phyloP scores from a whole-genome alignment of 2,113 vertebrate species.

The Tychaedon coryphoeus region DNA sequence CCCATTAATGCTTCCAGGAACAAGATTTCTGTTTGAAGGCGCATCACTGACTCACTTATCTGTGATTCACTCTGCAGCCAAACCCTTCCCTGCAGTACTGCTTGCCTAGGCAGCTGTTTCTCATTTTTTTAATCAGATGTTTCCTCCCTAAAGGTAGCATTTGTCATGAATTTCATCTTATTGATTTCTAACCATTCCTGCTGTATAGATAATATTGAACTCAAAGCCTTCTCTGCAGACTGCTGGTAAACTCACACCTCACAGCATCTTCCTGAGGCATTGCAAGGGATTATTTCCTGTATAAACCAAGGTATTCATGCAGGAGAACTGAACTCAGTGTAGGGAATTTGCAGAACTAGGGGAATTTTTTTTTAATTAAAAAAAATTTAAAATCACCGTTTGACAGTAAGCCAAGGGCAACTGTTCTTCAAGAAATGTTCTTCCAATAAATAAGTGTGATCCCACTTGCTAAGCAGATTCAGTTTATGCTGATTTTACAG shows the following conservation, averaged over 20 bases:
- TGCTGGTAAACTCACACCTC: background rate
- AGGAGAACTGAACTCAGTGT: background rate
- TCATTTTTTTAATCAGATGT: background rate
- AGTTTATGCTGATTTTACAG: background rate
- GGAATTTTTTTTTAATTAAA: background rate
- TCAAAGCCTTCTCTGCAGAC: background rate
- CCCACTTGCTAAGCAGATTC: background rate
- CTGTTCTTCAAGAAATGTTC: background rate
- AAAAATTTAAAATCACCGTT: background rate
- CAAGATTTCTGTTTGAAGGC: background rate
- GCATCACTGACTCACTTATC: background rate
- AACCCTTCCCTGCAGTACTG: background rate
- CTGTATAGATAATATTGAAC: background rate
- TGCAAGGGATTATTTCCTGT: background rate
- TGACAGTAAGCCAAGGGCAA: background rate
- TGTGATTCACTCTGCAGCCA: background rate
- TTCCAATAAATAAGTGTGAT: background rate
- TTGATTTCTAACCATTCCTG: constrained; percentile 7
- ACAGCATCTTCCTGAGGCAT: background rate
- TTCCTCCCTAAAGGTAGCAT: constrained; percentile 8
- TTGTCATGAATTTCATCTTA: constrained; percentile 22
- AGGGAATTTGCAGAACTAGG: background rate
- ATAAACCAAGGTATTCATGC: background rate
- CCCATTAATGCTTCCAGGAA: background rate
- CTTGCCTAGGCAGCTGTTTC: constrained; percentile 5